A percentile compares a stretch with the other conserved stretches of the same genome.
phyloP scores from a whole-genome alignment of 2,797 vertebrate species.

The Characodon lateralis region DNA sequence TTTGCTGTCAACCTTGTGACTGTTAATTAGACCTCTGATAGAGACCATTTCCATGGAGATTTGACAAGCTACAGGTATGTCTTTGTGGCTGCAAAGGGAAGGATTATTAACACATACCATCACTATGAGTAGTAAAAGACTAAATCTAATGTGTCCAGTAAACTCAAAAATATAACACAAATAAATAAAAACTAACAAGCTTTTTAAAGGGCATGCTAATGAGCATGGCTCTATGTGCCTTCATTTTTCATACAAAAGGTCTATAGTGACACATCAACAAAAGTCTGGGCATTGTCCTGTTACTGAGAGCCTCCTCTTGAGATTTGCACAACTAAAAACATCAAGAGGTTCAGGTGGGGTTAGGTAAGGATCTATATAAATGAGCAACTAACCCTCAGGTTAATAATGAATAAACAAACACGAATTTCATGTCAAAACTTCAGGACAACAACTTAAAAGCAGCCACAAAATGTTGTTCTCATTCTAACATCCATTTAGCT shows the following conservation, averaged over 20 bases:
- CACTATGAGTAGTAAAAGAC: constrained; percentile 30
- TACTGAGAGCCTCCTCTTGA: neutral
- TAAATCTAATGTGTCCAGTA: constrained; percentile 23
- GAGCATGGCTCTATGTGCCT: constrained; percentile 27
- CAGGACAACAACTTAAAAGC: constrained; percentile 6
- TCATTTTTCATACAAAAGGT: constrained; percentile 26
- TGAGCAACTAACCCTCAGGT: neutral
- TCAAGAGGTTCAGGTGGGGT: neutral
- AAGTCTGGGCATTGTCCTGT: neutral
- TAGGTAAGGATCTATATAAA: neutral
- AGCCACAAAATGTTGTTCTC: neutral
- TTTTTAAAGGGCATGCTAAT: constrained; percentile 58
- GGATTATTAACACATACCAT: constrained; percentile 59
- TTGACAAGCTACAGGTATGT: constrained; percentile 47
- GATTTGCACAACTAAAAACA: too few relatives aligned
- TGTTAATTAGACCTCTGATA: constrained; percentile 61
- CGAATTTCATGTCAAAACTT: neutral
- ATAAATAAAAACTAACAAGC: constrained; percentile 11
- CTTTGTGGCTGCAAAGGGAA: constrained; percentile 48
- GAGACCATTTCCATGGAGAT: constrained; percentile 56
- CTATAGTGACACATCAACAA: constrained; percentile 8
- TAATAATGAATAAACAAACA: neutral
- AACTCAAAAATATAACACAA: constrained; percentile 14
- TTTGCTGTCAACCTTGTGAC: constrained; percentile 8
- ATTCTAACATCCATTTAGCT: neutral